Evolutionary conservation across 2,797 vertebrate genomes (phyloP), one percentile per base, ranked within the genome.

Genomic region (Mus caroli): DNA sequence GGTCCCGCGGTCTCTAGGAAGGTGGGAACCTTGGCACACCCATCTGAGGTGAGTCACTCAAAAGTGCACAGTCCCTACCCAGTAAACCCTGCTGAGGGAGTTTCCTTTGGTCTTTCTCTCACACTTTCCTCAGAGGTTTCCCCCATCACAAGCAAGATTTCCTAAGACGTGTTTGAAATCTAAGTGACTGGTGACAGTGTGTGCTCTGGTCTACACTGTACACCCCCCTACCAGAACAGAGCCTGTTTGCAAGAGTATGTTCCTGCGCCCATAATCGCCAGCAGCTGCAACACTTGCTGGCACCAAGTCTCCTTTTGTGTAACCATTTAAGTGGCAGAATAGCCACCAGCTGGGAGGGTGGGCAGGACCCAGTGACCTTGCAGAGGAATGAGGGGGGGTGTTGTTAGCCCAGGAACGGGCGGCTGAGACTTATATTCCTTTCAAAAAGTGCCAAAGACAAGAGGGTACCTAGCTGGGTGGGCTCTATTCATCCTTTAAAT

Each of bases 341-440:
- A 58, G 67, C 26, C 43, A 17, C 20, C 43, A 82, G 73, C 46
- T 76, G 7, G 58, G 50, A 58, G 85, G 13, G n/a, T 11, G 24
- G 71, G 52, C 50, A 43, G 19, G 58, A 64, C 24, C 56, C 40
- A 17, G 31, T 14, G 43, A 37, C 20, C 22, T 62, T n/a, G 22
- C 15, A n/a, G 34, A 46, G 75, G 34, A 75, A 46, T 43, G 34
- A 46, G 15, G 54, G 79, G 31, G 5, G 52, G 46, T 43, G 20
- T 37, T 94, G 31, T 75, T 2, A 43, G 52, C 34, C 34, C 13
- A 2, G 24, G 78, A 73, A 34, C 20, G 24, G 17, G 58, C 22
- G 15, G n/a, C 75, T 83, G 54, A 89, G 62, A 17, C 43, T 92
- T 71, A 15, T 8, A 58, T 79, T 88, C 96, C 78, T 93, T 90